Evolutionary conservation across 2,113 vertebrate genomes (phyloP).

Genomic region (Muntiacus muntjak): DNA sequence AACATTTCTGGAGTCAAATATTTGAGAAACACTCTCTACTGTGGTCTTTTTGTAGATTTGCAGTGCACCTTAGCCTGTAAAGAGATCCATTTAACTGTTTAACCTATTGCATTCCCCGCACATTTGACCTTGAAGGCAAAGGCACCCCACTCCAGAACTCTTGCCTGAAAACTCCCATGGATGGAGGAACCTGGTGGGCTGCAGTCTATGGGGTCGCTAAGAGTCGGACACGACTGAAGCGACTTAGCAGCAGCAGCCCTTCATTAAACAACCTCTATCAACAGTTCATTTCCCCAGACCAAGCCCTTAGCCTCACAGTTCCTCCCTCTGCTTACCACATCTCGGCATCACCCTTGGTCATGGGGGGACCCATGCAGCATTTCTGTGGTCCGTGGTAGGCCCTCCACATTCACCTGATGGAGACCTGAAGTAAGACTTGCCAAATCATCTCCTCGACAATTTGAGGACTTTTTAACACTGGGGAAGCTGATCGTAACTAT

Average conservation of each 20-base stretch:
- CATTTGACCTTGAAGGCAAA: background rate
- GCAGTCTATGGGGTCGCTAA: too few relatives aligned
- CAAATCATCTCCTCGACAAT: too few relatives aligned
- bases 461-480: background rate
- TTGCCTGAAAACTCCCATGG: too few relatives aligned
- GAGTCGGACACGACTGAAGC: too few relatives aligned
- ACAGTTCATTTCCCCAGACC: background rate
- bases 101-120: background rate
- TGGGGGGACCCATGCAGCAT: fast-evolving
- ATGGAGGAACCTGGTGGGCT: too few relatives aligned
- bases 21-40: background rate
- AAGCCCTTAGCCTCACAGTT: background rate
- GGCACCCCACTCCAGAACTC: too few relatives aligned
- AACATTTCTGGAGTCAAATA: background rate
- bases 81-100: background rate
- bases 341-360: background rate
- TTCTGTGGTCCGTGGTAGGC: background rate
- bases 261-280: background rate
- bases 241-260: background rate
- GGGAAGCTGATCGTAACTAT: too few relatives aligned
- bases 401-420: background rate
- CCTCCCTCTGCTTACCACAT: background rate
- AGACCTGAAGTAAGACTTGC: background rate
- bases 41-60: background rate
- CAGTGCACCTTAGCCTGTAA: background rate